A percentile compares a stretch with the other conserved stretches of the same genome.
These are phyloP conservation scores for Sipha flava DNA, from an alignment of 1,140 invertebrate genomes.

Conservation along the genomic window DNA sequence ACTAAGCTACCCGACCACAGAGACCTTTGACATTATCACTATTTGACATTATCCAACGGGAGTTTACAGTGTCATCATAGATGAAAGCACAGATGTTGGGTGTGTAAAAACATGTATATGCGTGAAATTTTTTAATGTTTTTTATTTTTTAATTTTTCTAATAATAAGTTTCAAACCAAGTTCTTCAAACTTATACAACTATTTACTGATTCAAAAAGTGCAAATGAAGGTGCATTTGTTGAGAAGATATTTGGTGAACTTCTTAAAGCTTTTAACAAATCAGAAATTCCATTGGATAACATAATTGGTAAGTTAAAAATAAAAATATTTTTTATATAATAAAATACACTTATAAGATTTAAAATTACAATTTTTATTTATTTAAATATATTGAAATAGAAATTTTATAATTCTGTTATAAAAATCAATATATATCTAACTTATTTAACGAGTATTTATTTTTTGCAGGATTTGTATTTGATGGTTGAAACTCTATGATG, in stretches of 20 bases:
- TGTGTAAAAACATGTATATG: neutral
- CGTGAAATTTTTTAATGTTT: neutral
- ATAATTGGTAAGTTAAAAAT: too few species aligned
- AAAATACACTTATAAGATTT: too few species aligned
- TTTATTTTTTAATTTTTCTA: too few species aligned
- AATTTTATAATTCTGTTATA: neutral
- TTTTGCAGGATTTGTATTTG: conserved; percentile 41
- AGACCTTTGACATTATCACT: too few species aligned
- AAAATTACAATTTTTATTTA: too few species aligned
- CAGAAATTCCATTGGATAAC: neutral
- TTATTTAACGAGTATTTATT: neutral
- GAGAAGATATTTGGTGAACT: neutral
- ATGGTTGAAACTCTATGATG: conserved; percentile 43
- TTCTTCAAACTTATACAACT: neutral
- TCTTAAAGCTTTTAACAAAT: neutral
- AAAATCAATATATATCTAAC: neutral
- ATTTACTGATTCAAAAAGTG: neutral
- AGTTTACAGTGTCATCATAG: neutral
- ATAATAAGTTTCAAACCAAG: neutral
- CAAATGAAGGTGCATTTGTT: neutral
- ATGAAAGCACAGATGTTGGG: neutral
- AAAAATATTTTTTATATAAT: too few species aligned
- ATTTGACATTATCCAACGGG: too few species aligned
- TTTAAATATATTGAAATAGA: too few species aligned
- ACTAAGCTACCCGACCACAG: too few species aligned